Evolutionary conservation across 2,797 vertebrate species (phyloP).

Genomic region (Microtus obscurus): DNA sequence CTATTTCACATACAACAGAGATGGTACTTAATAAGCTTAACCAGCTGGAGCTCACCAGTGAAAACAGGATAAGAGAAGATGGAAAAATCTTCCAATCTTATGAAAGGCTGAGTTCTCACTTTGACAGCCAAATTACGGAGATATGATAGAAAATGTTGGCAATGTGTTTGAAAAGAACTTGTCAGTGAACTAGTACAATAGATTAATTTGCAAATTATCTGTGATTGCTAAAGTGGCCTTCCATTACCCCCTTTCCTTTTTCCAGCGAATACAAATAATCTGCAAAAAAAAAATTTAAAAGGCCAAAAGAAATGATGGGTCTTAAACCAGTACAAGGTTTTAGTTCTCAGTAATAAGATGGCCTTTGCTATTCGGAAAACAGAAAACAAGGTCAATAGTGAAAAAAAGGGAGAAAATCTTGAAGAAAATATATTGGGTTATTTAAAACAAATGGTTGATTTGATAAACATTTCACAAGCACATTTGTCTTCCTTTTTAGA

Average conservation of each 20-base stretch:
- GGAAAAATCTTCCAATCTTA: background rate
- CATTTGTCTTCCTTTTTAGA: conserved; percentile 47
- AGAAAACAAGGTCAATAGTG: background rate
- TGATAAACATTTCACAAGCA: conserved; percentile 57
- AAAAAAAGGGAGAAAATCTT: background rate
- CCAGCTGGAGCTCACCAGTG: background rate
- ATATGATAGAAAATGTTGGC: conserved; percentile 13
- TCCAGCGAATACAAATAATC: background rate
- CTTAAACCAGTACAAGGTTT: background rate
- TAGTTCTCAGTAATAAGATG: conserved; percentile 28
- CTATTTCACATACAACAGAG: conserved; percentile 57
- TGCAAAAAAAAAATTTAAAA: background rate
- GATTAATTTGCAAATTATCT: conserved; percentile 54
- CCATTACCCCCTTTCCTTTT: conserved; percentile 28
- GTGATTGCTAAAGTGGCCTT: conserved; percentile 8
- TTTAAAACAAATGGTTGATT: conserved; percentile 51
- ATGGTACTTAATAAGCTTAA: conserved; percentile 47
- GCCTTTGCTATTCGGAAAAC: conserved; percentile 12
- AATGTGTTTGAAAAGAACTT: background rate
- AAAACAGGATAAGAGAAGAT: background rate
- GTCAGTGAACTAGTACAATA: conserved; percentile 37
- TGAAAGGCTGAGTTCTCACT: conserved; percentile 24
- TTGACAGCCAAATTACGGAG: background rate
- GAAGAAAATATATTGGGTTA: conserved; percentile 52
- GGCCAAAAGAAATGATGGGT: background rate